Evolutionary conservation across 2,113 vertebrate species (phyloP), one percentile per base, ranked within the genome.

Genomic region (Parus major): DNA sequence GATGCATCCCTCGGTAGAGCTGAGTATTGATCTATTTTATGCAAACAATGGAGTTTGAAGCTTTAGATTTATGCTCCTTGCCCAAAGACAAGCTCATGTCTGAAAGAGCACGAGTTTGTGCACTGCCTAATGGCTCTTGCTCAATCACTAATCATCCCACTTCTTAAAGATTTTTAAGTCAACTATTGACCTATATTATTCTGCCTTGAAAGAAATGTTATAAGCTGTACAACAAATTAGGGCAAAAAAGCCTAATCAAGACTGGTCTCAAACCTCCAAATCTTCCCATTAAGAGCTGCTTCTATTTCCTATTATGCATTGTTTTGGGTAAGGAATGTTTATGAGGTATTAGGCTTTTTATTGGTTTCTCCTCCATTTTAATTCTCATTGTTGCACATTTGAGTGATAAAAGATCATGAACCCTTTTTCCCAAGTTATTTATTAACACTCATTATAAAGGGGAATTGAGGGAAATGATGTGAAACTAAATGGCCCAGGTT

Each of bases 141-240:
- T 97, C 56, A 90, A 76, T 60, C 29, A 64, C 61, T 82, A 95
- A 96, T 93, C 75, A 92, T 65, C 72, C 94, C 49, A 61, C 17
- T 80, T 81, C 92, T 92, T 85, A 92, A 72, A 88, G 92, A 87
- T 79, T 95, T 97, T 96, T 91, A 94, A 93, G 88, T 89, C 41
- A 95, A 42, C 56, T n/a, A 85, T 77, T 65, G 90, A 82, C 94
- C 60, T 27, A 6, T n/a, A 69, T 90, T 95, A 94, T 90, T 87
- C 57, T 84, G 78, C 88, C 90, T 87, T 35, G 5, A 92, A 96
- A 96, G 86, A 88, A 70, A 88, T 35, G 42, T 96, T 96, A 89
- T 75, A 70, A 92, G 60, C 31, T 75, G 17, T 80, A 64, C 75
- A 86, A 97, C 91, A 96, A 92, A 95, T 63, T 78, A 44, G 24